phyloP scores from a whole-genome alignment of 2,797 vertebrate species.

The Florisuga fusca region DNA sequence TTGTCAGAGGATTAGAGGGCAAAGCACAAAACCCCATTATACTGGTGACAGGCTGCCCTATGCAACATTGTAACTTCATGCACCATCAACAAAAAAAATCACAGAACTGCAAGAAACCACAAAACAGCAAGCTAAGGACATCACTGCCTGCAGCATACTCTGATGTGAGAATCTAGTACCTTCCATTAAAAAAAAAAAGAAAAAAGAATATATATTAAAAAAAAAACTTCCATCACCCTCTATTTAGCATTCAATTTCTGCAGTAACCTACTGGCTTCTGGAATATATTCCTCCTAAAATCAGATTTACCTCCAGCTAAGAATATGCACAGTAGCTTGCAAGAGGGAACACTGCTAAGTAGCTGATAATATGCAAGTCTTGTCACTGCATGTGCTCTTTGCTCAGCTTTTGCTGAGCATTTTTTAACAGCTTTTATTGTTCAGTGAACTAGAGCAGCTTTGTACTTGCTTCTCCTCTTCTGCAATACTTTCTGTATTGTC shows the following conservation, averaged over 20 bases:
- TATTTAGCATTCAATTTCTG: neutral
- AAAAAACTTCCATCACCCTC: neutral
- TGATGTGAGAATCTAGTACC: neutral
- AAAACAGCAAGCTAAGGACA: neutral
- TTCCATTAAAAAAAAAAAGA: neutral
- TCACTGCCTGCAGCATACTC: neutral
- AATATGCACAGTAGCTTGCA: accelerated
- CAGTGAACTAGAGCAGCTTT: neutral
- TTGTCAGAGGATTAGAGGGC: neutral
- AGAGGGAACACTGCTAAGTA: neutral
- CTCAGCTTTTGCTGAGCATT: too few relatives aligned
- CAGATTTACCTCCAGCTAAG: neutral
- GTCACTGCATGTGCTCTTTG: neutral
- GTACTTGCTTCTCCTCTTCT: neutral
- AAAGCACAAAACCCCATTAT: constrained; percentile 6
- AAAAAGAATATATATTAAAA: too few relatives aligned
- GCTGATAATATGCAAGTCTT: neutral
- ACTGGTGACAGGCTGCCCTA: neutral
- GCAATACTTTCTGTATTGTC: neutral
- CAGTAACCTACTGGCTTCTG: neutral
- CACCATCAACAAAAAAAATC: neutral
- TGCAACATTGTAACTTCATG: neutral
- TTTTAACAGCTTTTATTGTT: neutral
- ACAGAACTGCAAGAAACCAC: neutral
- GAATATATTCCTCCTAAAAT: neutral